Evolutionary conservation across 2,797 vertebrate species (phyloP), one percentile per base, ranked within the genome.

Genomic region (Phalloptychus januarius): DNA sequence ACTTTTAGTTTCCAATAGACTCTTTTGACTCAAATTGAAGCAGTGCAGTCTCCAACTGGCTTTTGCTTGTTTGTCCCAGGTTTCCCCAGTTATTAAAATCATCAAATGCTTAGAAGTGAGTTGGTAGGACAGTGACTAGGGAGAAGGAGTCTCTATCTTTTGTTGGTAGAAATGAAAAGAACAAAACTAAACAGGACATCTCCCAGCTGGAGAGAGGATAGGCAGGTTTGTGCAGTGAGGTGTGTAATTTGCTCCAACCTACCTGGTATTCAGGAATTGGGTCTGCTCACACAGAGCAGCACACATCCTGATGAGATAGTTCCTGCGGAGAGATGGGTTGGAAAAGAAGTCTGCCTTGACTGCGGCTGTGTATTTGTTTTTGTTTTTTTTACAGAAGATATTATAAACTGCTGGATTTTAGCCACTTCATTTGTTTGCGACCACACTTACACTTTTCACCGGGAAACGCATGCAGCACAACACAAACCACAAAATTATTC

Each of bases 181-280:
- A 65, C 70, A 74, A 28, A 71, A 80, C 75, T n/a, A 23, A 76
- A 50, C 46, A 69, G 36, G 67, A 79, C 79, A 65, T 71, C 70
- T 72, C 67, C 31, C 23, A 58, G 81, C 71, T 5, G 74, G 61
- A 54, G 65, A 7, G 18, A 42, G 25, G 74, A 80, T 28, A 77
- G 78, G 79, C 81, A 71, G 79, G 83, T 83, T 84, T 85, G 87
- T 85, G 88, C 79, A 79, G 67, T 63, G 77, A 81, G 79, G 85
- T 31, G 28, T 71, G 63, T 89, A 80, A 91, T 93, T 91, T 33
- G 42, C 82, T 91, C 67, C 76, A 76, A 65, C 79, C 84, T 85
- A 78, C 83, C 83, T 80, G 82, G 86, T 86, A 81, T 63, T 72
- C 73, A 77, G 25, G 79, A 71, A 71, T 40, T 63, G 71, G 50